phyloP scores from a whole-genome alignment of 2,797 vertebrate species.

The Eleutherodactylus coqui region DNA sequence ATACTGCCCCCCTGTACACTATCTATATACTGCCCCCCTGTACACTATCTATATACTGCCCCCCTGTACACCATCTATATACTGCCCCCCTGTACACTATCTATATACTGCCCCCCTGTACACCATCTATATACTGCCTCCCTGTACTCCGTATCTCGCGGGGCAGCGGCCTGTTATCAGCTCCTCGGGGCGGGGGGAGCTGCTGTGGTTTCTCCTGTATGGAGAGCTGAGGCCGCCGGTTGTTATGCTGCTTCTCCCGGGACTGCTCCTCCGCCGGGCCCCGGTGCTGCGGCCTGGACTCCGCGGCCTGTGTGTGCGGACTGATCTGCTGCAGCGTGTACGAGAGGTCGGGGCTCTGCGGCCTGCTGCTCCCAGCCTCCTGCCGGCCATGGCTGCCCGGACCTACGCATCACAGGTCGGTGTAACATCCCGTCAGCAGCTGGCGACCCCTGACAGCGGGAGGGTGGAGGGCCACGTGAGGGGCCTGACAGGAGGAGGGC shows the following conservation, averaged over 20 bases:
- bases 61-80: too few species aligned
- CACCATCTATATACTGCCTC: too few species aligned
- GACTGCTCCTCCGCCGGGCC: conserved; percentile 7
- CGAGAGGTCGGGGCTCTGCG: conserved; percentile 18
- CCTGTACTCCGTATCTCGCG: too few species aligned
- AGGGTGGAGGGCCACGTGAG: too few species aligned
- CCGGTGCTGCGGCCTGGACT: conserved; percentile 2
- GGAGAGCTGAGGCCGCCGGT: background rate
- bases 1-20: too few species aligned
- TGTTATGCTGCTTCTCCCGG: conserved; percentile 22
- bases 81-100: too few species aligned
- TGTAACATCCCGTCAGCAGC: background rate
- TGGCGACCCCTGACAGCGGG: too few species aligned
- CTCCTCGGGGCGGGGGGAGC: too few species aligned
- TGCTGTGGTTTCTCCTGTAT: background rate
- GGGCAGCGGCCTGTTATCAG: too few species aligned
- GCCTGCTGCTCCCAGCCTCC: background rate
- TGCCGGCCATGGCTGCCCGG: background rate
- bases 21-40: too few species aligned
- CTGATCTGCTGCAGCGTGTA: background rate
- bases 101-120: too few species aligned
- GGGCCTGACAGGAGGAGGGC: background rate
- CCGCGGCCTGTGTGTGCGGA: background rate
- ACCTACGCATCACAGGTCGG: background rate
- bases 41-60: too few species aligned